A percentile compares a stretch with the other conserved stretches of the same genome.
Evolutionary conservation across 2,113 vertebrate species (phyloP).

Genomic region (Chaenocephalus aceratus): DNA sequence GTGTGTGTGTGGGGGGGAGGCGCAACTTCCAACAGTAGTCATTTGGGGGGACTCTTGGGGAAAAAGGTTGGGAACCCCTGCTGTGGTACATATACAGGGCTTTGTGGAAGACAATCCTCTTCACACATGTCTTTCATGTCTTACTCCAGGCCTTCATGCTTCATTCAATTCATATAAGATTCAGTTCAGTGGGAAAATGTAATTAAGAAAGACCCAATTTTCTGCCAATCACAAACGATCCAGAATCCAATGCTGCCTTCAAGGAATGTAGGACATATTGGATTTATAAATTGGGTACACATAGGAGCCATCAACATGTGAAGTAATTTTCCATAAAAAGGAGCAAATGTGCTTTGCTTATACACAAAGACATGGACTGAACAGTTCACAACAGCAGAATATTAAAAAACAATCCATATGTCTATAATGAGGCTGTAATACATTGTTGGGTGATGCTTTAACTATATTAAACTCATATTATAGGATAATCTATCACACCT

Average conservation of each 20-base stretch:
- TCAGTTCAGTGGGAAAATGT: not conserved
- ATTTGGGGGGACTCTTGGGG: too few relatives aligned
- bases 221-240: not conserved
- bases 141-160: not conserved
- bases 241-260: slow-evolving; percentile 19
- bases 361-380: not conserved
- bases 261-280: not conserved
- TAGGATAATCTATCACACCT: too few relatives aligned
- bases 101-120: too few relatives aligned
- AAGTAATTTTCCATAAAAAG: not conserved
- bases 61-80: too few relatives aligned
- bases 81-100: not conserved
- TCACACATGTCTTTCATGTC: not conserved
- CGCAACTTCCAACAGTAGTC: too few relatives aligned
- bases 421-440: too few relatives aligned
- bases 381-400: not conserved
- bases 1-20: too few relatives aligned
- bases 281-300: not conserved
- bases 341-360: too few relatives aligned
- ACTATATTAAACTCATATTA: not conserved
- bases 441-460: not conserved
- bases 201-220: slow-evolving; percentile 22
- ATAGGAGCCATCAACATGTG: rapidly evolving
- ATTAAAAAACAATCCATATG: too few relatives aligned
- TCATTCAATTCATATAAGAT: not conserved